Percentiles rank a stretch among this genome's conserved stretches.
Conservation (phyloP, 1,140 invertebrate species). For the Zaprionus vittiger region DNA sequence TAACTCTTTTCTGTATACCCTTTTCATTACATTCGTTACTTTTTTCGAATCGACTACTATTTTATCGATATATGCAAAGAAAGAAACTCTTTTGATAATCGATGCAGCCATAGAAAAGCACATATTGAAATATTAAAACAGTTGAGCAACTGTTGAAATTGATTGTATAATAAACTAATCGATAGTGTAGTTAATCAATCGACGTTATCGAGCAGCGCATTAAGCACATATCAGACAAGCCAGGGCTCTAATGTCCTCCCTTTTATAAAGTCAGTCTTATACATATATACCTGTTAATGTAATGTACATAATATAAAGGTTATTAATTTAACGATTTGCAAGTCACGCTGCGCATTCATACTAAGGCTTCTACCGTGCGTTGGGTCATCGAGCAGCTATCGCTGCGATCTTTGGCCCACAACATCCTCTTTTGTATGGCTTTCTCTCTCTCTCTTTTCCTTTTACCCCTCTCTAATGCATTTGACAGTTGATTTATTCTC, state of each 20-base stretch:
- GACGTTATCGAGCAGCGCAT: background rate
- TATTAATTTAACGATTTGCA: slow-evolving; percentile 18
- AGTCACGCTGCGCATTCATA: slow-evolving; percentile 7
- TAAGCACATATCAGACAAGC: no score
- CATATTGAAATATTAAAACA: background rate
- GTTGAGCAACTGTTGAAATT: background rate
- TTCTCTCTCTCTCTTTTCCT: background rate
- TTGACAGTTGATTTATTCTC: slow-evolving; percentile 4
- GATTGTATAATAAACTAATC: background rate
- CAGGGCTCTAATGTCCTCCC: no score
- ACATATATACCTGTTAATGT: no score
- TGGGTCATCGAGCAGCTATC: slow-evolving; percentile 17
- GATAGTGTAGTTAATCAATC: background rate
- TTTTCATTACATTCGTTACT: background rate
- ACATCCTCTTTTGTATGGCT: background rate
- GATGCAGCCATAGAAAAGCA: no score
- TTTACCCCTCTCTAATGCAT: background rate
- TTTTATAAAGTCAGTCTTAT: no score
- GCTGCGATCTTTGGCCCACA: slow-evolving; percentile 13
- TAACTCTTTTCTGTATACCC: background rate
- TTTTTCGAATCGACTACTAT: background rate
- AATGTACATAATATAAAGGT: slow-evolving; percentile 1
- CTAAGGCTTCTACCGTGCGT: background rate
- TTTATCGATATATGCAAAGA: background rate
- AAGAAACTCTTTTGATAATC: no score